phyloP scores from a whole-genome alignment of 1,140 invertebrate species.

The Melipona quadrifasciata region DNA sequence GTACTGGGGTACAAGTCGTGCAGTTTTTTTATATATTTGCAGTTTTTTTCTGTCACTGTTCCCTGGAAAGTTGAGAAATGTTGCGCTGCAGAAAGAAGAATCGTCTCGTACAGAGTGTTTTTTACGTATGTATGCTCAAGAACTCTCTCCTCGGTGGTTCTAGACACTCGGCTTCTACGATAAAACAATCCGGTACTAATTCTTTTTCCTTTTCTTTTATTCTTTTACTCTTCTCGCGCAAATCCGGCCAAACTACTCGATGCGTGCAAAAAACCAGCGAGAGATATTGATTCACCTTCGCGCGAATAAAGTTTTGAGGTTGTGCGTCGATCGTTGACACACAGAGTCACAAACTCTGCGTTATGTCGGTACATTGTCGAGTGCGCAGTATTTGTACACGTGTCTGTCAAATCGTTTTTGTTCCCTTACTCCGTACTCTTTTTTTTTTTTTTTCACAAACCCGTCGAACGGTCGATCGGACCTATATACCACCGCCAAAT shows the following conservation, averaged over 20 bases:
- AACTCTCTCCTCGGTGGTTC: too few species aligned
- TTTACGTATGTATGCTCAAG: too few species aligned
- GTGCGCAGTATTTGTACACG: neutral
- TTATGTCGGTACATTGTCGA: neutral
- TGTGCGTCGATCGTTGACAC: neutral
- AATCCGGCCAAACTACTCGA: too few species aligned
- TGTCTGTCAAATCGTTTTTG: neutral
- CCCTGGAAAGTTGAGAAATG: too few species aligned
- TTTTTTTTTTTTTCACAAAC: neutral
- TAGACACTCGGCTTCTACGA: too few species aligned
- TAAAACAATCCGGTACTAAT: neutral
- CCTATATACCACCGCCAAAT: neutral
- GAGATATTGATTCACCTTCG: neutral
- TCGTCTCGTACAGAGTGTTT: too few species aligned
- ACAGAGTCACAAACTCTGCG: neutral
- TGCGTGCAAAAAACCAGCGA: neutral
- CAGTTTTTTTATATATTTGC: too few species aligned
- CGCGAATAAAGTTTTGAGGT: neutral
- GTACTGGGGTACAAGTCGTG: too few species aligned
- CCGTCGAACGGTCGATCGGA: neutral
- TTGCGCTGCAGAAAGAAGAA: too few species aligned
- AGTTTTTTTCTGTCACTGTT: too few species aligned
- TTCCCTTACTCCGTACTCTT: neutral
- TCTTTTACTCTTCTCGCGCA: neutral
- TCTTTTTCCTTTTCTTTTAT: neutral